These are phyloP conservation scores for Molothrus ater DNA, from an alignment of 2,797 vertebrate species.

Conservation along the genomic window DNA sequence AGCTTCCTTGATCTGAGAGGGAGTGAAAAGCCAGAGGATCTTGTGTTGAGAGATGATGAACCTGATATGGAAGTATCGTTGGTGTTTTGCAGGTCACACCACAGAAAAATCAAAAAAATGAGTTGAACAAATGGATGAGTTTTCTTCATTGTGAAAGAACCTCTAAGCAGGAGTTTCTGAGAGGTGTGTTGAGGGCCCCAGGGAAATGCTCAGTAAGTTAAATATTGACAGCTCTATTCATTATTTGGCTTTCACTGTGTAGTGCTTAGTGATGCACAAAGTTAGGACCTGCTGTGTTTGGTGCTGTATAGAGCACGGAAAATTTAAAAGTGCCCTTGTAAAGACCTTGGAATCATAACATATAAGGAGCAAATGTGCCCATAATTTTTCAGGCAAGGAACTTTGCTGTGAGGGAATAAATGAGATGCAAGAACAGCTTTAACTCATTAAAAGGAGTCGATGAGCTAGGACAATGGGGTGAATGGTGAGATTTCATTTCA, in stretches of 20 bases:
- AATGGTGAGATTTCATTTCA: neutral
- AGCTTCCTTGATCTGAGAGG: neutral
- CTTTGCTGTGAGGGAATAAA: neutral
- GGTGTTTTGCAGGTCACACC: neutral
- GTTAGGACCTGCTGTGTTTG: neutral
- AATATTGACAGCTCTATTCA: conserved; percentile 28
- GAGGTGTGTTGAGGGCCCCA: neutral
- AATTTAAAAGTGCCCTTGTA: neutral
- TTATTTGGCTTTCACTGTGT: neutral
- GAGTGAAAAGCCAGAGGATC: neutral
- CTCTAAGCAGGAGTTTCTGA: neutral
- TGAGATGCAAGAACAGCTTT: neutral
- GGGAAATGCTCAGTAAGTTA: neutral
- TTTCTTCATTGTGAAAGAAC: neutral
- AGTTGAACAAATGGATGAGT: neutral
- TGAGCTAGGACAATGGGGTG: neutral
- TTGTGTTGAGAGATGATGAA: neutral
- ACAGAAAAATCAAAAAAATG: conserved; percentile 29
- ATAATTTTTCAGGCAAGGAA: neutral
- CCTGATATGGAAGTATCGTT: neutral
- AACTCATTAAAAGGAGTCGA: neutral
- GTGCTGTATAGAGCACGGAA: neutral
- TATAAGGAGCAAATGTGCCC: neutral
- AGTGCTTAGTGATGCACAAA: neutral
- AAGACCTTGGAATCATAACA: neutral